A percentile compares a stretch with the other conserved stretches of the same genome.
phyloP scores from a whole-genome alignment of 2,113 vertebrate genomes.

The Microcebus jonahi region DNA sequence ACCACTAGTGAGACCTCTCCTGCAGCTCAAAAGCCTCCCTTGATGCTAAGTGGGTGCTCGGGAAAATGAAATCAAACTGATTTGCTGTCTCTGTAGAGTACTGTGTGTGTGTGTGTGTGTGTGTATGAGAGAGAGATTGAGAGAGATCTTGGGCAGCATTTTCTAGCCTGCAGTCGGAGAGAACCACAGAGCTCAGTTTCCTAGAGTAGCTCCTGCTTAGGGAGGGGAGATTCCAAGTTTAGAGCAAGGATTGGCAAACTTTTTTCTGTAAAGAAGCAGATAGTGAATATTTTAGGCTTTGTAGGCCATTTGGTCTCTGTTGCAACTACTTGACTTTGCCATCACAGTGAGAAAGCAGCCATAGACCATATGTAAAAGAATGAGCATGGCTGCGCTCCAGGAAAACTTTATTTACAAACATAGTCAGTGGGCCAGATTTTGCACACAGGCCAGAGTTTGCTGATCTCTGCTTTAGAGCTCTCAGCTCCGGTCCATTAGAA shows the following conservation, averaged over 20 bases:
- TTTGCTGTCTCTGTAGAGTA: not conserved
- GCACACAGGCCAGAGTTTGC: not conserved
- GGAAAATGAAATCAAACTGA: conserved; percentile 41
- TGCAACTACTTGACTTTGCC: not conserved
- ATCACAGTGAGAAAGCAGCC: not conserved
- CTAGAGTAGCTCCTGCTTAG: not conserved
- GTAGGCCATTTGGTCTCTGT: not conserved
- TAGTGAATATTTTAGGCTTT: not conserved
- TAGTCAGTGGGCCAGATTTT: not conserved
- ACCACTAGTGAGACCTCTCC: not conserved
- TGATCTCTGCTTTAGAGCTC: not conserved
- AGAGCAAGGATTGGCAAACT: not conserved
- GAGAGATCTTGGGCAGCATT: not conserved
- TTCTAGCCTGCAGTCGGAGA: not conserved
- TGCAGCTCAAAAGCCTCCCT: not conserved
- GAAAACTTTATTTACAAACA: conserved; percentile 30
- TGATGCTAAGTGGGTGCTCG: conserved; percentile 21
- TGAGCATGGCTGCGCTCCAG: not conserved
- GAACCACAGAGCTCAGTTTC: not conserved
- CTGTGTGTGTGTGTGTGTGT: not conserved
- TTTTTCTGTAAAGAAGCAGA: not conserved
- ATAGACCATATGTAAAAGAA: not conserved
- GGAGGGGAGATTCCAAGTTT: not conserved
- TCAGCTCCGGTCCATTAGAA: not conserved
- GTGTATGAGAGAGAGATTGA: not conserved